phyloP scores from a whole-genome alignment of 2,797 vertebrate species.

The Galagoides demidoff region DNA sequence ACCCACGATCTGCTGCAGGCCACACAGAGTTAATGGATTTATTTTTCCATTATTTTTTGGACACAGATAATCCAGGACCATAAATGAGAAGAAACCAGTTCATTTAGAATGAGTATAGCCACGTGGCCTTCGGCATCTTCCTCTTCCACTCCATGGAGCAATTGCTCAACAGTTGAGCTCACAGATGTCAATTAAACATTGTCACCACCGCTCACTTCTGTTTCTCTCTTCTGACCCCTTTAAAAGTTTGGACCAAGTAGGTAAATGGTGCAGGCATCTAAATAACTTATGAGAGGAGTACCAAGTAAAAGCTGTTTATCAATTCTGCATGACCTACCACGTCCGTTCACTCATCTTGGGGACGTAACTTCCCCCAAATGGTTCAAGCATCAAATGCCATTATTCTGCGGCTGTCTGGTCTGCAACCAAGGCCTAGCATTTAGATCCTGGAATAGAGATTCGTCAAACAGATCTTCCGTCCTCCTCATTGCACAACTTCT shows the following conservation, averaged over 20 bases:
- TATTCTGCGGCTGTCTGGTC: not conserved
- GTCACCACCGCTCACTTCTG: not conserved
- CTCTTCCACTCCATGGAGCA: not conserved
- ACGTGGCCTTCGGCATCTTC: not conserved
- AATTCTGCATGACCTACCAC: not conserved
- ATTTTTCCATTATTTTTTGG: not conserved
- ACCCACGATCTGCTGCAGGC: not conserved
- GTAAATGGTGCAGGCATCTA: not conserved
- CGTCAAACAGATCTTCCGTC: not conserved
- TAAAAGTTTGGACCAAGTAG: not conserved
- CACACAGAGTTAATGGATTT: not conserved
- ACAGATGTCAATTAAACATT: not conserved
- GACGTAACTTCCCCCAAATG: not conserved
- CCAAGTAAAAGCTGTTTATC: constrained; percentile 19
- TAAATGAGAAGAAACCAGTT: not conserved
- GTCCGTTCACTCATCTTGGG: not conserved
- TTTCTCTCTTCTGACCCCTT: not conserved
- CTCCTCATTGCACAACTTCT: not conserved
- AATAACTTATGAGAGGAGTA: not conserved
- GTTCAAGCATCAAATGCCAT: not conserved
- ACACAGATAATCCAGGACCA: not conserved
- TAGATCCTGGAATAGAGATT: not conserved
- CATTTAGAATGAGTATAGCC: not conserved
- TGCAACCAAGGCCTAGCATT: not conserved
- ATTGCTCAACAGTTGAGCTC: not conserved